phyloP scores from a whole-genome alignment of 2,888 invertebrate species.

The Drosophila colorata region DNA sequence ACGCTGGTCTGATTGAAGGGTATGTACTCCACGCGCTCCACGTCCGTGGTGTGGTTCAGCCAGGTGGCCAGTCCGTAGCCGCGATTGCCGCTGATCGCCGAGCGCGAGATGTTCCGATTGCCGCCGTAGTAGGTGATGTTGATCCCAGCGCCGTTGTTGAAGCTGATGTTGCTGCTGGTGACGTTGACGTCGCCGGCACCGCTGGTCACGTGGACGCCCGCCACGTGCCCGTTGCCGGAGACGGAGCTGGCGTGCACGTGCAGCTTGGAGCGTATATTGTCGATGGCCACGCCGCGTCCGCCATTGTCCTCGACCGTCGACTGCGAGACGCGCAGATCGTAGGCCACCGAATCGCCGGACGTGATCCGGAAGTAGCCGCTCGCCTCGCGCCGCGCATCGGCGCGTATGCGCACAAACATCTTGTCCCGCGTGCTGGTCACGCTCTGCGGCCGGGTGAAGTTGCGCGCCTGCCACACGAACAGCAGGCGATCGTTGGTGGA shows the following conservation, averaged over 20 bases:
- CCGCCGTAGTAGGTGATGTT: conserved; percentile 98
- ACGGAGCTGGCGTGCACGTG: conserved; percentile 93
- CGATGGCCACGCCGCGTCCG: conserved; percentile 97
- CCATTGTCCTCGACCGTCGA: conserved; percentile 95
- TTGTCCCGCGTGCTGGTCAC: conserved; percentile 92
- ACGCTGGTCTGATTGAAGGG: conserved; percentile 94
- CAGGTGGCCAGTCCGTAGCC: conserved; percentile 96
- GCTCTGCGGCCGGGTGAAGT: conserved; percentile 95
- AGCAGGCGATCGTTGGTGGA: conserved; percentile 90
- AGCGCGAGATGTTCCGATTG: conserved; percentile 94
- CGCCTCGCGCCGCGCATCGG: conserved; percentile 90
- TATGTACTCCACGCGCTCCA: conserved; percentile 89
- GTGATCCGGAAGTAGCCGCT: conserved; percentile 92
- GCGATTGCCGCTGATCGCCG: conserved; percentile 93
- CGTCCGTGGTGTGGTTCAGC: conserved; percentile 92
- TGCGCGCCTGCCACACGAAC: conserved; percentile 90
- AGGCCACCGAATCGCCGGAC: conserved; percentile 91
- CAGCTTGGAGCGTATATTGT: conserved; percentile 95
- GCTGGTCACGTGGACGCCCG: conserved; percentile 94
- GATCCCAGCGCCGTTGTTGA: conserved; percentile 97
- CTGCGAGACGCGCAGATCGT: conserved; percentile 94
- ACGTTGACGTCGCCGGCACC: conserved; percentile 98
- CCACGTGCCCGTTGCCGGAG: conserved; percentile 94
- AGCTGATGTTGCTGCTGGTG: conserved; percentile 94
- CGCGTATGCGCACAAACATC: conserved; percentile 92